phyloP scores from a whole-genome alignment of 2,797 vertebrate genomes.

The Danio kyathit region DNA sequence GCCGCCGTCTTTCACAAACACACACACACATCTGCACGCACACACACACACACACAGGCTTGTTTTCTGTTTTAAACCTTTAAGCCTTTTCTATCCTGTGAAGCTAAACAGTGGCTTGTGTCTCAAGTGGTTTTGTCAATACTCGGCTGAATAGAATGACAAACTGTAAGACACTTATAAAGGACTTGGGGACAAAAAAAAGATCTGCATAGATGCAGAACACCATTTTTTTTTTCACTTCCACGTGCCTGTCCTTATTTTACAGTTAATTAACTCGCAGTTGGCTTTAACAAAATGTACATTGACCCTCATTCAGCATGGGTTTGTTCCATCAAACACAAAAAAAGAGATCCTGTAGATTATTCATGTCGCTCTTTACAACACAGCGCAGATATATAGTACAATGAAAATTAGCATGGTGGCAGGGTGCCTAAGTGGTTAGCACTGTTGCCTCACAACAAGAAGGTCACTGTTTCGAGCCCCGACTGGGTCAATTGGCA shows the following conservation, averaged over 20 bases:
- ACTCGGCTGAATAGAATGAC: constrained; percentile 49
- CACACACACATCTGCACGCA: constrained; percentile 34
- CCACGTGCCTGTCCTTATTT: neutral
- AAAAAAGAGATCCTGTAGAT: neutral
- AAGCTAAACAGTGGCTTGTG: constrained; percentile 45
- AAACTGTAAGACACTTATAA: constrained; percentile 35
- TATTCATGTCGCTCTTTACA: neutral
- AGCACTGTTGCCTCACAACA: too few relatives aligned
- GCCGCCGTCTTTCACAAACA: constrained; percentile 21
- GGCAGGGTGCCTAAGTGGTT: too few relatives aligned
- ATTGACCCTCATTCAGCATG: neutral
- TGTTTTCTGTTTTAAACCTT: constrained; percentile 49
- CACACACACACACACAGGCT: neutral
- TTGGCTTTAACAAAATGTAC: neutral
- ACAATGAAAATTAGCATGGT: too few relatives aligned
- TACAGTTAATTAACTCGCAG: neutral
- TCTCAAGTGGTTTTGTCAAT: constrained; percentile 55
- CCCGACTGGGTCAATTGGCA: too few relatives aligned
- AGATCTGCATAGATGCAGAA: neutral
- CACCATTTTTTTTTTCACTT: neutral
- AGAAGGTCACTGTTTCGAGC: too few relatives aligned
- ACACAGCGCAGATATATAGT: neutral
- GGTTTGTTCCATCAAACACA: neutral
- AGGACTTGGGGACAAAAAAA: neutral
- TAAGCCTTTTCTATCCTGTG: constrained; percentile 44